A percentile compares a stretch with the other conserved stretches of the same genome.
phyloP scores from a whole-genome alignment of 2,797 vertebrate genomes.

The Chaetophractus vellerosus region DNA sequence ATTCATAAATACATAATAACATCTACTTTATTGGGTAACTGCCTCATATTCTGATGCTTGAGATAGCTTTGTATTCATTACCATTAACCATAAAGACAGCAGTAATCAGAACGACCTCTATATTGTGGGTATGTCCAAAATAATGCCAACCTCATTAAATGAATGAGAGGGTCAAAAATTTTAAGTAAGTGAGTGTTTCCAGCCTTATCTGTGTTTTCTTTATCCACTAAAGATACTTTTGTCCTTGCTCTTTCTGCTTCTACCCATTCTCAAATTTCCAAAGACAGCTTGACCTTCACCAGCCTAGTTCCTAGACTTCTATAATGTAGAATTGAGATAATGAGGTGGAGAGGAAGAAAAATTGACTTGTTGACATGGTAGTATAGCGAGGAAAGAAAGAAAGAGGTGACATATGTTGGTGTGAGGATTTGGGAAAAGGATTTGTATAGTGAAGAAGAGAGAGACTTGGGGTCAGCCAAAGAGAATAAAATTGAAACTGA shows the following conservation, averaged over 20 bases:
- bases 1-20: neutral
- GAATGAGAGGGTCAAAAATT: neutral
- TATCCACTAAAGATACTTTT: neutral
- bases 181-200: neutral
- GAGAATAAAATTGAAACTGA: neutral
- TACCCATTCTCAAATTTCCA: neutral
- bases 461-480: neutral
- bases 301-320: neutral
- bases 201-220: neutral
- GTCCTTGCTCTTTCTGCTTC: neutral
- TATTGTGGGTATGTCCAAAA: neutral
- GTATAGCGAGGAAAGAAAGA: neutral
- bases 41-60: neutral
- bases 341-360: neutral
- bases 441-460: neutral
- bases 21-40: neutral
- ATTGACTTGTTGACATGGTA: no score
- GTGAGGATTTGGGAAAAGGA: no score
- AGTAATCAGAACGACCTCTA: neutral
- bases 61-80: neutral
- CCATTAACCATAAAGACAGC: neutral
- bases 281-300: neutral
- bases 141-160: neutral
- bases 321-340: neutral
- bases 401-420: neutral